Evolutionary conservation across 35 echinoderm and acorn worm genomes (phyloP), one percentile per base, ranked within the genome.

Genomic region (Lytechinus pictus): DNA sequence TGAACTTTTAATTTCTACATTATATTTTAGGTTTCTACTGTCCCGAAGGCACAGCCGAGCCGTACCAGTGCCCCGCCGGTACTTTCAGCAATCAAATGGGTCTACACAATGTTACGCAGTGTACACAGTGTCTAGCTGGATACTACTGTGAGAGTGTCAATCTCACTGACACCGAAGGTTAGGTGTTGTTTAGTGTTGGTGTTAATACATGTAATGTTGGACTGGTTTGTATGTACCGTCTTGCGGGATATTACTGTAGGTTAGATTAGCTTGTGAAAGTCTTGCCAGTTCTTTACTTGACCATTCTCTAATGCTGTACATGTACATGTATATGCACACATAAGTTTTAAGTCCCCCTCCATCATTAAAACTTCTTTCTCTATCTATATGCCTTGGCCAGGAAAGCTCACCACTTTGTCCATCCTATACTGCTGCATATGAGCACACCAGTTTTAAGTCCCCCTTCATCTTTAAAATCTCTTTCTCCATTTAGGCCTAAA

Each of bases 81-180:
- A 95, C 96, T 24, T 99, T 96, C 95, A 97, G 98, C 87, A 89
- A 95, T 4, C 89, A 96, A 57, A 95, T 97, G 27, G 98, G 98
- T n/a, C 97, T 99, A n/a, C 97, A 97, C 60, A 99, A 99, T 86
- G 91, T 24, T 53, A 95, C 88, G 9, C 95, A 96, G 29, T 99
- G 98, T 94, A 99, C 98, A 8, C 96, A 61, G 2, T 99, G 98
- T 88, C 95, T 99, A n/a, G 96, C 98, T 72, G 98, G 98, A 3
- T 97, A 92, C 94, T 99, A 97, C 95, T 99, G 98, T 95, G 98
- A 99, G 91, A 95, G 97, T 55, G 92, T 95, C 86, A 97, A 96
- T 24, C 86, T 99, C 27, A 89, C 95, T 27, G 93, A 94, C 90
- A 96, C 94, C 8, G 97, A 99, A 96, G 98, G 98, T 99, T 24